Conservation (phyloP, 2,797 vertebrate species). For the Xiphophorus birchmanni region DNA sequence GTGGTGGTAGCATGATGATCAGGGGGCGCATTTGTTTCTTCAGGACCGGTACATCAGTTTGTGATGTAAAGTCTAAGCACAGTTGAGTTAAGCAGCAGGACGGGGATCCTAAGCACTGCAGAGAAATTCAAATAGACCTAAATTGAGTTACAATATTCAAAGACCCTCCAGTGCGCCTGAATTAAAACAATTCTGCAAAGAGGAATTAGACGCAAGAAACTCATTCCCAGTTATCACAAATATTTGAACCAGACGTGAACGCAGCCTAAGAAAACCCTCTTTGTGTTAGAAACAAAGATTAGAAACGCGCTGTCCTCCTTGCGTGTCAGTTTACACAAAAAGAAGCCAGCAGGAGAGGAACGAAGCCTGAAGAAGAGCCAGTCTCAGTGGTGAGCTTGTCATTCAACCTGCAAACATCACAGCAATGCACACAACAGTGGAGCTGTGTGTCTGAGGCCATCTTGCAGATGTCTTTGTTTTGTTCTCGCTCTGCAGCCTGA, state of each 20-base stretch:
- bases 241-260: background rate
- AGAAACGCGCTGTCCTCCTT: constrained; percentile 9
- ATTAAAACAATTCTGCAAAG: too few relatives aligned
- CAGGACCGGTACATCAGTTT: background rate
- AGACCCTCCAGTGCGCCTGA: too few relatives aligned
- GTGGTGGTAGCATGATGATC: background rate
- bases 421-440: constrained; percentile 43
- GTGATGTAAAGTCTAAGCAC: background rate
- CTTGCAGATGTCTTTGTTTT: constrained; percentile 79
- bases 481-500: constrained; percentile 46
- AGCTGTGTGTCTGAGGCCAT: constrained; percentile 73
- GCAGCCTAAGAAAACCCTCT: constrained; percentile 6
- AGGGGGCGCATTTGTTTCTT: background rate
- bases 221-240: background rate
- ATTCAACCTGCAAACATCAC: constrained; percentile 39
- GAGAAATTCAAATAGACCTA: background rate
- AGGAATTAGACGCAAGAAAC: too few relatives aligned
- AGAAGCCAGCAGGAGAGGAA: constrained; percentile 42
- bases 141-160: background rate
- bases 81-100: background rate
- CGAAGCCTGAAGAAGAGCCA: constrained; percentile 30
- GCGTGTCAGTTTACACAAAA: constrained; percentile 31
- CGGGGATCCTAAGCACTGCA: background rate
- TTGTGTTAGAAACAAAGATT: constrained; percentile 20
- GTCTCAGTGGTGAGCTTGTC: constrained; percentile 43